Conservation (phyloP, 2,888 invertebrate genomes). For the Leptothorax acervorum region DNA sequence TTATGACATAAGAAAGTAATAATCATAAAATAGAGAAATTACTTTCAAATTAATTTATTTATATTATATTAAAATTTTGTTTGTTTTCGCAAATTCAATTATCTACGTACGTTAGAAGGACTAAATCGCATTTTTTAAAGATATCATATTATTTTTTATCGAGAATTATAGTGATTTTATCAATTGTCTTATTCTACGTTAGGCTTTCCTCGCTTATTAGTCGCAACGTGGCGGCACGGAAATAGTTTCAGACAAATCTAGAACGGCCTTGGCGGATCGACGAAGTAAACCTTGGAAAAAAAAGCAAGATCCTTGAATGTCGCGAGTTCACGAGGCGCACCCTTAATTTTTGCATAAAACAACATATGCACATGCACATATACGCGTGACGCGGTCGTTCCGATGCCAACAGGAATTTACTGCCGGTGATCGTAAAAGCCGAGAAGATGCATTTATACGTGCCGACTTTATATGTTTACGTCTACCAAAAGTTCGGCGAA, state of each 20-base stretch:
- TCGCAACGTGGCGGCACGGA: conserved; percentile 16
- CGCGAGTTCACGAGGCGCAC: conserved; percentile 40
- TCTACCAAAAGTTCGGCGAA: conserved; percentile 63
- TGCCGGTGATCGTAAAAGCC: conserved; percentile 72
- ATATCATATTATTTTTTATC: not conserved
- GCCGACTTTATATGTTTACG: conserved; percentile 75
- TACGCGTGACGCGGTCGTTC: conserved; percentile 57
- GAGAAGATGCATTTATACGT: conserved; percentile 73
- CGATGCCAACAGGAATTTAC: conserved; percentile 73
- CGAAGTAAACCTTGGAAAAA: not conserved
- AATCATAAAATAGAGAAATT: not conserved
- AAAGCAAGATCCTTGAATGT: conserved; percentile 13
- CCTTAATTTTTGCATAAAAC: conserved; percentile 62
- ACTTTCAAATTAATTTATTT: not conserved
- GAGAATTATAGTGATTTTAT: not conserved
- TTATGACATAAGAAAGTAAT: not conserved
- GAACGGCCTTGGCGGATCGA: conserved; percentile 32
- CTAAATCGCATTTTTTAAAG: not conserved
- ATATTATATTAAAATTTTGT: not conserved
- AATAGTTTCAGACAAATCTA: conserved; percentile 45
- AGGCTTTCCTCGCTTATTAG: not conserved
- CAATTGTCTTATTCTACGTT: not conserved
- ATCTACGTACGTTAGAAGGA: not conserved
- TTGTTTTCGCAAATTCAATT: not conserved
- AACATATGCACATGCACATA: conserved; percentile 63